Evolutionary conservation across 2,113 vertebrate species (phyloP), one percentile per base, ranked within the genome.

Genomic region (Trematomus loennbergii): DNA sequence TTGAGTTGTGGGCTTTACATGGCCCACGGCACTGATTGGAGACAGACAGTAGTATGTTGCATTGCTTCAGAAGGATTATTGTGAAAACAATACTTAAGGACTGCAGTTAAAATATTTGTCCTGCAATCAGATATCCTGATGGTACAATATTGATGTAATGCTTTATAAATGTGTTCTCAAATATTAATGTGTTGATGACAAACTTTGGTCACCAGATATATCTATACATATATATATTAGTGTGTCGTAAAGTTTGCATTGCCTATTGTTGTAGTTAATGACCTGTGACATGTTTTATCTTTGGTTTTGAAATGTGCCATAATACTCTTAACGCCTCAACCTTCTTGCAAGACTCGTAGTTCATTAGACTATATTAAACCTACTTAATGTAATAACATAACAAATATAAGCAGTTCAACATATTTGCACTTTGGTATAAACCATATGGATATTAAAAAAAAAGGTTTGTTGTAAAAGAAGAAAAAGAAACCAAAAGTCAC

Each of bases 291-390:
- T 91, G 86, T 95, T 94, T 91, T 90, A 71, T 88, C 88, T 90
- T 92, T 82, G 65, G 86, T 93, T 94, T 92, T 93, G 74, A 95
- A 91, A 94, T 92, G 94, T 95, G 94, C 94, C 94, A 95, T 94
- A 92, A 92, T 91, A 90, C 82, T 93, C 83, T 78, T 63, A 81
- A 86, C 59, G 63, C 85, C 85, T 93, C 93, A 85, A 88, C 82
- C 86, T 88, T 88, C 86, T 89, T 88, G 88, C 93, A 93, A 92
- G 87, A 93, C 85, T 91, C 67, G 75, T 93, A 92, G 86, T 88
- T 89, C 83, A 89, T 87, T 90, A 89, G 69, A 88, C 83, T 84
- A 85, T 87, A 89, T 89, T 83, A 77, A 71, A 79, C 65, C 59
- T 86, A 83, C 75, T 73, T 81, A 81, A 74, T 84, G 83, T 79